Evolutionary conservation across 2,797 vertebrate species (phyloP).

Genomic region (Anabas testudineus): DNA sequence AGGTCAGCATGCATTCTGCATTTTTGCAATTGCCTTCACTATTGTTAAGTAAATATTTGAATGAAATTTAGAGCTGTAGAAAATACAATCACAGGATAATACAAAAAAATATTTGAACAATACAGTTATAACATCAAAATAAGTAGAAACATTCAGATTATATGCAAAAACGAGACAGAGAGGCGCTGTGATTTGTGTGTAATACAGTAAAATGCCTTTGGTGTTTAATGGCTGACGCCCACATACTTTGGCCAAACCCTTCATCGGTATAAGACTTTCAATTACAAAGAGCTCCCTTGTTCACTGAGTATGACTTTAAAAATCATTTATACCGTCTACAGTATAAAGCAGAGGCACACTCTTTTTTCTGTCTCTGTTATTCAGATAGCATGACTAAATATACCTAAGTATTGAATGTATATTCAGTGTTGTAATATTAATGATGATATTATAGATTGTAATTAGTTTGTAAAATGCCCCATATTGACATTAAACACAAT

Average conservation of each 20-base stretch:
- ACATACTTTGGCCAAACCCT: not conserved
- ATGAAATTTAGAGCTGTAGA: no score
- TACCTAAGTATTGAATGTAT: not conserved
- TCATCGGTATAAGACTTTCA: conserved; percentile 7
- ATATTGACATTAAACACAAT: no score
- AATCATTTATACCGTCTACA: not conserved
- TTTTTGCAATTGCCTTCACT: not conserved
- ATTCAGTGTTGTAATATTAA: not conserved
- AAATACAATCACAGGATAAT: no score
- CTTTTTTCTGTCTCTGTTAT: not conserved
- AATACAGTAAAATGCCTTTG: not conserved
- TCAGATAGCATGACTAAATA: not conserved
- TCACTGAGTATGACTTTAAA: not conserved
- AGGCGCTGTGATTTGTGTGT: no score
- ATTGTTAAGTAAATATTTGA: not conserved
- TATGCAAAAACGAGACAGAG: not conserved
- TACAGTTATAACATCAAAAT: not conserved
- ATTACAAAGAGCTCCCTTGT: conserved; percentile 15
- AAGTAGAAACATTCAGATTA: no score
- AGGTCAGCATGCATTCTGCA: not conserved
- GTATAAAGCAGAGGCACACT: not conserved
- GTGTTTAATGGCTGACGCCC: conserved; percentile 12
- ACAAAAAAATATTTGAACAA: not conserved
- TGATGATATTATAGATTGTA: no score
- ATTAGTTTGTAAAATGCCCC: no score